phyloP scores from a whole-genome alignment of 2,113 vertebrate genomes.

The Phalacrocorax carbo region DNA sequence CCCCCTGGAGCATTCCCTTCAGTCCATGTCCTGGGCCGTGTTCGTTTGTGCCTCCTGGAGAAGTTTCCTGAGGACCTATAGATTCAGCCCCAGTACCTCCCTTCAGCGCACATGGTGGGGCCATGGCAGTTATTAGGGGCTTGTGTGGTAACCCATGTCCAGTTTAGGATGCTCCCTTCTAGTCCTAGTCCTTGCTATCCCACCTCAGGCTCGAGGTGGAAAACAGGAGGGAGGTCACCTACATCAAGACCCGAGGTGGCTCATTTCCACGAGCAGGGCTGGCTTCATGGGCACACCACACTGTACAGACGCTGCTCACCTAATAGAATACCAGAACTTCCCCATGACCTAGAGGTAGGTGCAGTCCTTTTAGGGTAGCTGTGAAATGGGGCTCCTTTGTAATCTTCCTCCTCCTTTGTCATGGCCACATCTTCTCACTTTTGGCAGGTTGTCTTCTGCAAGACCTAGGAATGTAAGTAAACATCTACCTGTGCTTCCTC shows the following conservation, averaged over 20 bases:
- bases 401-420: neutral
- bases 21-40: neutral
- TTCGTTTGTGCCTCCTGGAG: neutral
- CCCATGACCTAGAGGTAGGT: neutral
- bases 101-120: rapidly evolving
- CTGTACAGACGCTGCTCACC: neutral
- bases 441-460: neutral
- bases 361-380: neutral
- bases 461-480: neutral
- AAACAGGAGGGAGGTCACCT: neutral
- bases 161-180: neutral
- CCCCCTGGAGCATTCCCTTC: neutral
- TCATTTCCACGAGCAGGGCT: neutral
- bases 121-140: neutral
- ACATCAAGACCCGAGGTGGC: neutral
- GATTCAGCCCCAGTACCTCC: neutral
- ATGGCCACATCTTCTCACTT: neutral
- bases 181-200: neutral
- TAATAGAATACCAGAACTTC: neutral
- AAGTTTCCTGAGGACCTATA: rapidly evolving
- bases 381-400: neutral
- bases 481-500: neutral
- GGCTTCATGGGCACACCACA: neutral
- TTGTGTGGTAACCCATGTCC: neutral
- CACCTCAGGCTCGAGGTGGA: neutral